phyloP scores from a whole-genome alignment of 2,888 invertebrate species.

The Caenorhabditis imperialis region DNA sequence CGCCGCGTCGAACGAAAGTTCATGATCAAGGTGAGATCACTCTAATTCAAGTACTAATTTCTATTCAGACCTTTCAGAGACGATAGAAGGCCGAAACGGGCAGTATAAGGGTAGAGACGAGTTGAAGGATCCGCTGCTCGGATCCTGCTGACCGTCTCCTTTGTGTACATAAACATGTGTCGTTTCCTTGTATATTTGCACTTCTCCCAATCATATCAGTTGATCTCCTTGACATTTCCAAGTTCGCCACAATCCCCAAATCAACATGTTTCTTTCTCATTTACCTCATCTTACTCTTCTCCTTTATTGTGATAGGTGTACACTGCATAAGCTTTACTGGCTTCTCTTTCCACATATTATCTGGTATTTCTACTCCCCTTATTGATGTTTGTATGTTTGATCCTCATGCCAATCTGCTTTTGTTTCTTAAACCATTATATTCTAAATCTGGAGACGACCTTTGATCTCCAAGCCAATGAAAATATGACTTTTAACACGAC shows the following conservation, averaged over 20 bases:
- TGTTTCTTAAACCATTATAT: too few relatives aligned
- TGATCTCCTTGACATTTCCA: slow-evolving; percentile 31
- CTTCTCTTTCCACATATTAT: background rate
- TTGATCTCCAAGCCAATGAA: background rate
- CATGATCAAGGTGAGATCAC: slow-evolving; percentile 2
- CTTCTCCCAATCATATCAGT: slow-evolving; percentile 11
- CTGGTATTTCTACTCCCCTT: background rate
- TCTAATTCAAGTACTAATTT: background rate
- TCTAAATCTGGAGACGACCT: background rate
- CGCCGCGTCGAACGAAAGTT: background rate
- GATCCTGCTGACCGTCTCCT: background rate
- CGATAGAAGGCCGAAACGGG: slow-evolving; percentile 2
- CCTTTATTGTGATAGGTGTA: slow-evolving; percentile 28
- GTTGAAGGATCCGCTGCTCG: slow-evolving; percentile 2
- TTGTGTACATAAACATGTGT: slow-evolving; percentile 3
- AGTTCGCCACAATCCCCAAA: slow-evolving; percentile 1
- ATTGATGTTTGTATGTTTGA: background rate
- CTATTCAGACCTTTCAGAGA: slow-evolving; percentile 4
- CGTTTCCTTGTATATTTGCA: background rate
- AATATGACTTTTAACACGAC: background rate
- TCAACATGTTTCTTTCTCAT: background rate
- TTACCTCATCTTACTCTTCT: slow-evolving; percentile 8
- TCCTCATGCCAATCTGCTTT: too few relatives aligned
- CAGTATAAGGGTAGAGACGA: slow-evolving; percentile 6
- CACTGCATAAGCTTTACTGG: slow-evolving; percentile 13